Conservation (phyloP, 2,113 vertebrate genomes). For the Mastomys coucha region DNA sequence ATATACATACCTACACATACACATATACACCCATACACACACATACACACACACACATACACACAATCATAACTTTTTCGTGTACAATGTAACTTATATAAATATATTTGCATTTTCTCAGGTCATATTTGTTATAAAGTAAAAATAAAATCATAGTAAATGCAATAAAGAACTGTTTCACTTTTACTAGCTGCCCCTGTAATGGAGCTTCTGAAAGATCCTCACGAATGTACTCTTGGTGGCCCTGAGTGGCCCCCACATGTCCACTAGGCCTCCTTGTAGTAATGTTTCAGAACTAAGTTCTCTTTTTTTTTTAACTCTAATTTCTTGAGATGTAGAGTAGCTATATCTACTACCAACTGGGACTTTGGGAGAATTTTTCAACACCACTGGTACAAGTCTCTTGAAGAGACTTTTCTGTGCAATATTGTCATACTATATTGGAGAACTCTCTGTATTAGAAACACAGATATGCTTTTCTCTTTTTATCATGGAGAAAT, state of each 20-base stretch:
- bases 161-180: not conserved
- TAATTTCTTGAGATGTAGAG: not conserved
- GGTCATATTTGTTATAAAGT: not conserved
- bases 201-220: not conserved
- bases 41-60: no score
- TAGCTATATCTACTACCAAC: not conserved
- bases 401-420: not conserved
- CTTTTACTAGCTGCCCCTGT: not conserved
- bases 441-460: not conserved
- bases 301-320: not conserved
- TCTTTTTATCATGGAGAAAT: not conserved
- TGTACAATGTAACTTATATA: not conserved
- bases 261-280: not conserved
- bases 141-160: conserved; percentile 37
- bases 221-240: not conserved
- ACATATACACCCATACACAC: no score
- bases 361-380: not conserved
- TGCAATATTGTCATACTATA: not conserved
- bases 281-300: not conserved
- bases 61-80: not conserved
- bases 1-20: no score
- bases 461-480: conserved; percentile 48
- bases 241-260: not conserved
- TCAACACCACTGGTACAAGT: not conserved
- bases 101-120: conserved; percentile 6